Evolutionary conservation across 2,797 vertebrate genomes (phyloP).

Genomic region (Channa striata): DNA sequence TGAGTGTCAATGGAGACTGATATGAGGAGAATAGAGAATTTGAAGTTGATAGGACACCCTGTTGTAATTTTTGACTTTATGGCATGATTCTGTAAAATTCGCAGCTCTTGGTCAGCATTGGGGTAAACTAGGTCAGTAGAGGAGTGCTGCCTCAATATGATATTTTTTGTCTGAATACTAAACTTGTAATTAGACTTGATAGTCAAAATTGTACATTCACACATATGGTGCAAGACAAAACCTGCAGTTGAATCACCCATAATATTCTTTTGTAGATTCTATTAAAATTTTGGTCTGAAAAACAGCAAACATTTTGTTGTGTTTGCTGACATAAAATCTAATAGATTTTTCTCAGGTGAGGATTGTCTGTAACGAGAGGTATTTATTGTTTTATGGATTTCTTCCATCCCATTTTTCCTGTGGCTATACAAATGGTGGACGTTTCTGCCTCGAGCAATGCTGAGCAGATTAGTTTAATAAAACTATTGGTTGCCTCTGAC

Average conservation of each 20-base stretch:
- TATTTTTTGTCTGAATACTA: constrained; percentile 6
- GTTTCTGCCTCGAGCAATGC: constrained; percentile 11
- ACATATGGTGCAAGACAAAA: not conserved
- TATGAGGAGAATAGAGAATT: no score
- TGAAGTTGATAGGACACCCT: no score
- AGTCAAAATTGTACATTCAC: not conserved
- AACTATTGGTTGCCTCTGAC: constrained; percentile 7
- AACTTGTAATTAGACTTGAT: not conserved
- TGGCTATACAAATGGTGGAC: constrained; percentile 7
- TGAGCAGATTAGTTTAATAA: constrained; percentile 31
- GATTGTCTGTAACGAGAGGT: constrained; percentile 10
- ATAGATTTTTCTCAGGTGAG: constrained; percentile 21
- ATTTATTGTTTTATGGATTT: constrained; percentile 32
- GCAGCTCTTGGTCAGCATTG: no score
- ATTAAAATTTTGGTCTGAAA: not conserved
- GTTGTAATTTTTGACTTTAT: no score
- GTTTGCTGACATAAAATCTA: constrained; percentile 9
- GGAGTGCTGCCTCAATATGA: not conserved
- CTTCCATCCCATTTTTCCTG: constrained; percentile 20
- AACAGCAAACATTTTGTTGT: not conserved
- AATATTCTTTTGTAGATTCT: not conserved
- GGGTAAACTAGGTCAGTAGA: no score
- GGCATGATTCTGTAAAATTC: no score
- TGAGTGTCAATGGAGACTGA: no score
- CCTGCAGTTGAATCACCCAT: not conserved